Conservation (phyloP, 2,888 invertebrate species). For the Diabrotica balteata region DNA sequence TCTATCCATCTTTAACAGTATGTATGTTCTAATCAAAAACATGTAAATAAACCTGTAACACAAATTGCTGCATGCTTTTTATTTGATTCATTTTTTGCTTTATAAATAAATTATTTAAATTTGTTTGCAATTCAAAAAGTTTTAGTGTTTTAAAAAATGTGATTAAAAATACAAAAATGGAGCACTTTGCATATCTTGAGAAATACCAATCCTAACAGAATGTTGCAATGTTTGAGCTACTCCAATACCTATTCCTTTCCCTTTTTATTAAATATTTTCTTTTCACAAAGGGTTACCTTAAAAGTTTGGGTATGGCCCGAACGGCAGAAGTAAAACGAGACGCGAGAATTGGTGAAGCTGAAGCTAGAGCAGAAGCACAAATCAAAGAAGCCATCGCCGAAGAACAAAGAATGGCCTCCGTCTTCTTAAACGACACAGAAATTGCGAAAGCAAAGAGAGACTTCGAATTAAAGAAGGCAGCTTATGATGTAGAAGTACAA, state of each 20-base stretch:
- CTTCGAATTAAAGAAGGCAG: slow-evolving; percentile 96
- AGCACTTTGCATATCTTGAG: neutral
- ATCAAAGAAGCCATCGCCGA: slow-evolving; percentile 96
- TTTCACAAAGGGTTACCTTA: slow-evolving; percentile 79
- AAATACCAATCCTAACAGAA: neutral
- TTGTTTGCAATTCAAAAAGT: no score
- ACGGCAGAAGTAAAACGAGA: slow-evolving; percentile 95
- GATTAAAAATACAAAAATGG: neutral
- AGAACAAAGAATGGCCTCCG: slow-evolving; percentile 93
- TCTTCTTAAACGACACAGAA: slow-evolving; percentile 94
- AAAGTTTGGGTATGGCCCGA: slow-evolving; percentile 92
- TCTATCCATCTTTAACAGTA: no score
- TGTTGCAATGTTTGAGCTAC: neutral
- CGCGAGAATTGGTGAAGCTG: slow-evolving; percentile 96
- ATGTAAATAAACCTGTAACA: no score
- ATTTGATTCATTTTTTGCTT: no score
- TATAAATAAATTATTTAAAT: no score
- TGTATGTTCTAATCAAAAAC: no score
- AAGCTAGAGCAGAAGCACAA: slow-evolving; percentile 89
- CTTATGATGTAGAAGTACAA: slow-evolving; percentile 96
- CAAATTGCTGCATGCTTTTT: no score
- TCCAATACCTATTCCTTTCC: neutral
- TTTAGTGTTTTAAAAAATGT: no score
- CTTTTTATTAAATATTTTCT: neutral
- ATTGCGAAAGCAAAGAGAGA: slow-evolving; percentile 96